Conservation (phyloP, 1,140 invertebrate species). For the Apis florea region DNA sequence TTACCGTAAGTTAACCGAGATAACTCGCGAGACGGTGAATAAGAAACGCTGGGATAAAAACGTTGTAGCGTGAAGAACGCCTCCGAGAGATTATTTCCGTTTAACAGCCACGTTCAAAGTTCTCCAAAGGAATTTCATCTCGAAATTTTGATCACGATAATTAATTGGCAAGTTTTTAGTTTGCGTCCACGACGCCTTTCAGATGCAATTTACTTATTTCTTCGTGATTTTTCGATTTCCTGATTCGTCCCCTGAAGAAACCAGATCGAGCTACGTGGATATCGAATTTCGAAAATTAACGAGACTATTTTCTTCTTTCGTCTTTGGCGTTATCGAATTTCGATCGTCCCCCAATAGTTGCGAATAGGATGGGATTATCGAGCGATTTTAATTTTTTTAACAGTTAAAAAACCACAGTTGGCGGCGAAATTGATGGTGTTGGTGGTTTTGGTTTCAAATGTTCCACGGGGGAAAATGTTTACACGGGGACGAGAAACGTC, state of each 20-base stretch:
- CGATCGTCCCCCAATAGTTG: no score
- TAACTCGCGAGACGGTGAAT: neutral
- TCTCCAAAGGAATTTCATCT: no score
- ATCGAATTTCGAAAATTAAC: conserved; percentile 61
- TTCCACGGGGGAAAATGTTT: neutral
- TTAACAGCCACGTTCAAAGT: conserved; percentile 48
- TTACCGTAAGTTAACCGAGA: conserved; percentile 54
- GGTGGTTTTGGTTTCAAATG: neutral
- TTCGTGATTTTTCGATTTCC: conserved; percentile 60
- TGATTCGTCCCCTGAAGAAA: conserved; percentile 21
- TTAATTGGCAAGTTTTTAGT: no score
- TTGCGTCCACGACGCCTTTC: no score
- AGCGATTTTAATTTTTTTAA: no score
- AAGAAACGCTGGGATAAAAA: conserved; percentile 8
- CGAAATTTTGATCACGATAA: no score
- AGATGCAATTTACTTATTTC: no score
- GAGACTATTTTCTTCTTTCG: conserved; percentile 35
- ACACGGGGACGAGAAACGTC: neutral
- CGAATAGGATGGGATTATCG: no score
- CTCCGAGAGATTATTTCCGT: conserved; percentile 58
- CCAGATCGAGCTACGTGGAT: no score
- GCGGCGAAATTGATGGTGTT: neutral
- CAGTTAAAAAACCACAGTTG: no score
- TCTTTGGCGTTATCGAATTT: no score
- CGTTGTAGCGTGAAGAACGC: conserved; percentile 29